Percentiles rank a stretch among this genome's conserved stretches.
phyloP scores from a whole-genome alignment of 2,888 invertebrate genomes.

The Orgyia antiqua region DNA sequence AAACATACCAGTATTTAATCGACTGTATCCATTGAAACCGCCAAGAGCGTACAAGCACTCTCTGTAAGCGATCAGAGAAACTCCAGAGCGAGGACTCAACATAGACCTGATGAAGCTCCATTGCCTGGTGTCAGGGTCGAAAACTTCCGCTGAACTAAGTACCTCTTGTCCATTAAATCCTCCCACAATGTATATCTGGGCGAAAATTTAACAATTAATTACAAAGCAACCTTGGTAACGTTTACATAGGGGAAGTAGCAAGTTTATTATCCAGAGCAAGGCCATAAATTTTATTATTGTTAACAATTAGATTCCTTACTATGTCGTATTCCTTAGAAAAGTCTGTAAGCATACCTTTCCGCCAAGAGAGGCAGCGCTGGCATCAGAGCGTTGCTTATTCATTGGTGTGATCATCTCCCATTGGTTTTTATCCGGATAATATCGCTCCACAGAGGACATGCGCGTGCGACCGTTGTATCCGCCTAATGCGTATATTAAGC shows the following conservation, averaged over 20 bases:
- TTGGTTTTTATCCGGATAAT: slow-evolving; percentile 85
- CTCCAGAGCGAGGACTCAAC: slow-evolving; percentile 86
- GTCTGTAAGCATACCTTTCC: slow-evolving; percentile 69
- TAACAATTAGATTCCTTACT: too few species aligned
- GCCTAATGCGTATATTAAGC: slow-evolving; percentile 88
- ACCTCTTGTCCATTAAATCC: slow-evolving; percentile 90
- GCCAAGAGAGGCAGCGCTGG: slow-evolving; percentile 83
- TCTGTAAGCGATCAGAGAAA: slow-evolving; percentile 82
- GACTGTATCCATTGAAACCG: slow-evolving; percentile 86
- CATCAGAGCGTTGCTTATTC: slow-evolving; percentile 87
- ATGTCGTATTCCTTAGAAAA: too few species aligned
- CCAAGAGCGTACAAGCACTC: slow-evolving; percentile 87
- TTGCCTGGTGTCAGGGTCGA: slow-evolving; percentile 81
- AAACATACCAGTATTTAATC: slow-evolving; percentile 84
- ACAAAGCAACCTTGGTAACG: too few species aligned
- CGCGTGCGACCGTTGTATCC: slow-evolving; percentile 89
- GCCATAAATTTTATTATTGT: too few species aligned
- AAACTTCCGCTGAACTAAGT: slow-evolving; percentile 85
- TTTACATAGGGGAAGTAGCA: too few species aligned
- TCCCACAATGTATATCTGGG: slow-evolving; percentile 85
- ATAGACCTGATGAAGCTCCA: slow-evolving; percentile 86
- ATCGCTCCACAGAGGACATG: slow-evolving; percentile 87
- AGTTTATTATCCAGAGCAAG: too few species aligned
- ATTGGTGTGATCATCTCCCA: slow-evolving; percentile 89
- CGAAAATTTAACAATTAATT: not conserved